A percentile compares a stretch with the other conserved stretches of the same genome.
Conservation (phyloP, 2,888 invertebrate genomes). For the Entomobrya proxima region DNA sequence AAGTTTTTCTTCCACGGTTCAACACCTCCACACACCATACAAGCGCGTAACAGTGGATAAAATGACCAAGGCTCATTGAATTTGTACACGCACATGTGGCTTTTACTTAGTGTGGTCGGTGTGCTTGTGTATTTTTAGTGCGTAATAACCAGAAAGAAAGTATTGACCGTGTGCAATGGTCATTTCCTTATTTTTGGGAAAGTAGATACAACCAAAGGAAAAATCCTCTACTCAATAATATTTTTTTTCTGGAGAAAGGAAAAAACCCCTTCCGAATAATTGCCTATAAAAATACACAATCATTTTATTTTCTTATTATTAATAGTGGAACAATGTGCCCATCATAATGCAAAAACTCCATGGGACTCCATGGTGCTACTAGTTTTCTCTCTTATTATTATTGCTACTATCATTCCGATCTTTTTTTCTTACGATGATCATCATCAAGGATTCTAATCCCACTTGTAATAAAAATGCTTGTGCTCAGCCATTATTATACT, state of each 20-base stretch:
- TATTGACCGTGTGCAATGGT: too few relatives aligned
- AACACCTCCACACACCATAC: not conserved
- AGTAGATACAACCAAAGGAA: too few relatives aligned
- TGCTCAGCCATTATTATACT: not conserved
- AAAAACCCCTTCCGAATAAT: too few relatives aligned
- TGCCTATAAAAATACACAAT: constrained; percentile 27
- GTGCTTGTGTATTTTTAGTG: not conserved
- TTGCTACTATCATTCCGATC: not conserved
- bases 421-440: not conserved
- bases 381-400: constrained; percentile 25
- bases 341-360: not conserved
- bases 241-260: not conserved
- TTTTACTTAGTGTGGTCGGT: not conserved
- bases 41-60: not conserved
- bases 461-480: constrained; percentile 40
- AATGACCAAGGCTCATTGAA: not conserved
- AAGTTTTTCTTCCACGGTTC: not conserved
- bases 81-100: not conserved
- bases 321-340: not conserved
- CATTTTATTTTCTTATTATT: not conserved
- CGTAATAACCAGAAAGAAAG: too few relatives aligned
- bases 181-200: too few relatives aligned
- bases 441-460: constrained; percentile 4
- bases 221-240: not conserved
- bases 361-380: not conserved